phyloP scores from a whole-genome alignment of 2,113 vertebrate species.

The Eonycteris spelaea region DNA sequence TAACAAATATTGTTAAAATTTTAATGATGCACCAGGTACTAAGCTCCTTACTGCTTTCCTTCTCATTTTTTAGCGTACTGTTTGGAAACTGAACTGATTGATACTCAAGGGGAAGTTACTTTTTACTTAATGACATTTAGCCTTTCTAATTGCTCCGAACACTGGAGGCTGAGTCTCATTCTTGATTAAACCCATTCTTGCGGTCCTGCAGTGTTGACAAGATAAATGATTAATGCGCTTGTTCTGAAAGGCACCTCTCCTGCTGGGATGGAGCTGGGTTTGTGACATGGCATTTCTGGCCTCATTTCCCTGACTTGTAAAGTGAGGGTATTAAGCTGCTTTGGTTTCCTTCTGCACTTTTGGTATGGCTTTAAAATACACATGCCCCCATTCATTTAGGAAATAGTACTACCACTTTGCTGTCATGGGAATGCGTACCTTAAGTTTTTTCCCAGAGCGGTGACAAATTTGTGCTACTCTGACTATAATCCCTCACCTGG shows the following conservation, averaged over 20 bases:
- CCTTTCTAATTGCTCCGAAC: neutral
- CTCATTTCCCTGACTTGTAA: neutral
- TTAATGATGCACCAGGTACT: neutral
- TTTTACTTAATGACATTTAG: neutral
- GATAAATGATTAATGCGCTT: neutral
- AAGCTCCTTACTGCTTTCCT: neutral
- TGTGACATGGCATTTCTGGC: neutral
- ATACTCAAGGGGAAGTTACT: neutral
- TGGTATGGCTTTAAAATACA: neutral
- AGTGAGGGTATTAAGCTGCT: neutral
- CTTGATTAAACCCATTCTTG: neutral
- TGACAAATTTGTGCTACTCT: neutral
- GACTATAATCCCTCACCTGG: neutral
- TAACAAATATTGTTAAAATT: neutral
- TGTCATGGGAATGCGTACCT: neutral
- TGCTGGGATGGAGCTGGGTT: neutral
- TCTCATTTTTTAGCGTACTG: neutral
- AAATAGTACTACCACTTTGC: neutral
- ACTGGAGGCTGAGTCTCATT: neutral
- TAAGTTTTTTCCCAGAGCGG: neutral
- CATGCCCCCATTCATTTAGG: fast-evolving
- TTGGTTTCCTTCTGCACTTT: neutral
- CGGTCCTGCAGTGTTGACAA: neutral
- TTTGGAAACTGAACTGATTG: neutral
- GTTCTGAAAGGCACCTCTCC: neutral